Base-by-base conservation (phyloP, 2,797 vertebrate genomes). In the Naso thynnoides region DNA sequence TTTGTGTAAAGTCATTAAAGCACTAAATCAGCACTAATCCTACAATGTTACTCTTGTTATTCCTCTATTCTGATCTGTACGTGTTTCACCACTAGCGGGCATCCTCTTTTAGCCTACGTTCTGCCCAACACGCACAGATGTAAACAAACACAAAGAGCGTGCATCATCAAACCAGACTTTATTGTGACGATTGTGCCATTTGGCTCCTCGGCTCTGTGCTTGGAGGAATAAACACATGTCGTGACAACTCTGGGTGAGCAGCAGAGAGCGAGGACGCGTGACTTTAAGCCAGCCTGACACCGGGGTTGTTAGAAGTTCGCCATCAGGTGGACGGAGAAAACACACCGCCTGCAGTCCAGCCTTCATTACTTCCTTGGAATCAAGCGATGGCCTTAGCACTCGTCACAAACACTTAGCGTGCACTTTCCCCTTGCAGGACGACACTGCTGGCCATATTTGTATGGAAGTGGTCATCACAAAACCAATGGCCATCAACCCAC, bases 281-380 rank as follows among this genome's bases (percentile, higher is more conserved):
- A 88, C 74, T 76, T 47, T 88, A 77, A 90, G 72, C 83, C 23
- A 23, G 49, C 58, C 70, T 88, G 90, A 92, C 92, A 91, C 62
- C 0, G 27, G 27, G 78, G 70, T 85, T 79, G 85, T 86, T 84
- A 88, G 58, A 82, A 73, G 86, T 59, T 70, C 74, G 86, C 82
- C 88, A 83, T 91, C 88, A 92, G 84, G 82, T 89, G 57, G 76
- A 84, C 19, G 66, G 24, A 67, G 73, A 60, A 75, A 86, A 81
- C 65, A 48, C 74, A 78, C 5, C 8, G 81, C 85, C 81, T 66
- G 21, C 74, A 80, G 81, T 77, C 78, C 72, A 56, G 73, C 77
- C 85, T 81, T 91, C 88, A 90, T 94, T 92, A 91, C 89, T 91
- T 87, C 85, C 86, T 90, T 91, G 83, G 89, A 88, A 92, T 93